These are phyloP conservation scores for Dromococcyx pavoninus DNA, from an alignment of 2,797 vertebrate genomes.

Conservation along the genomic window DNA sequence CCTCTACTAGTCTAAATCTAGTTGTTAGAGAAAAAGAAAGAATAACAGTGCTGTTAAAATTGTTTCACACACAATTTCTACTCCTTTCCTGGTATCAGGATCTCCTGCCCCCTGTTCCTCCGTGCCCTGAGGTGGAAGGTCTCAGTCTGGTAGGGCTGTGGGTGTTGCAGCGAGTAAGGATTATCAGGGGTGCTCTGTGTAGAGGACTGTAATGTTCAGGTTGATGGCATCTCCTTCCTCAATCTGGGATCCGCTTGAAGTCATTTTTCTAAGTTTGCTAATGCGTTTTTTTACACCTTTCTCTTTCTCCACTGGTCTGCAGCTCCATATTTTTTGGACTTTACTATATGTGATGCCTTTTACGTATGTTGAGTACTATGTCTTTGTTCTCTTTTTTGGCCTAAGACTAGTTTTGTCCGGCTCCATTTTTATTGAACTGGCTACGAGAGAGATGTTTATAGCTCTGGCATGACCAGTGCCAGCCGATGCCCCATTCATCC, in stretches of 20 bases:
- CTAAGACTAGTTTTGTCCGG: not conserved
- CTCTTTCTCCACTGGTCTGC: not conserved
- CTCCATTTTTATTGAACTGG: not conserved
- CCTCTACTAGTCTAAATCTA: not conserved
- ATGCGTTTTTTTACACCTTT: not conserved
- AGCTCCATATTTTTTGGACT: not conserved
- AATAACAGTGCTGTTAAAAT: not conserved
- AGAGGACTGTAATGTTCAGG: not conserved
- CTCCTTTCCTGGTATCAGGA: not conserved
- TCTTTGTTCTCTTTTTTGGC: not conserved
- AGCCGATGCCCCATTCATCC: not conserved
- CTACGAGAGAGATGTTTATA: not conserved
- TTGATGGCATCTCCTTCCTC: not conserved
- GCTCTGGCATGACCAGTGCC: not conserved
- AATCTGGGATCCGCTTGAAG: not conserved
- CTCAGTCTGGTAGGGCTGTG: not conserved
- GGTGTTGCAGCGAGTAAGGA: accelerated
- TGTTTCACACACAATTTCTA: not conserved
- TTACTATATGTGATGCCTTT: not conserved
- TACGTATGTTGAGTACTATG: not conserved
- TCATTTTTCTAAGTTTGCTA: not conserved
- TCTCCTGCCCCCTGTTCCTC: not conserved
- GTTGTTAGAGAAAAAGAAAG: not conserved
- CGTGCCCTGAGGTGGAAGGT: not conserved
- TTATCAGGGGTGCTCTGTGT: not conserved